A percentile compares a stretch with the other conserved stretches of the same genome.
These are phyloP conservation scores for Hydrophis major DNA, from an alignment of 2,797 vertebrate genomes.

Conservation along the genomic window DNA sequence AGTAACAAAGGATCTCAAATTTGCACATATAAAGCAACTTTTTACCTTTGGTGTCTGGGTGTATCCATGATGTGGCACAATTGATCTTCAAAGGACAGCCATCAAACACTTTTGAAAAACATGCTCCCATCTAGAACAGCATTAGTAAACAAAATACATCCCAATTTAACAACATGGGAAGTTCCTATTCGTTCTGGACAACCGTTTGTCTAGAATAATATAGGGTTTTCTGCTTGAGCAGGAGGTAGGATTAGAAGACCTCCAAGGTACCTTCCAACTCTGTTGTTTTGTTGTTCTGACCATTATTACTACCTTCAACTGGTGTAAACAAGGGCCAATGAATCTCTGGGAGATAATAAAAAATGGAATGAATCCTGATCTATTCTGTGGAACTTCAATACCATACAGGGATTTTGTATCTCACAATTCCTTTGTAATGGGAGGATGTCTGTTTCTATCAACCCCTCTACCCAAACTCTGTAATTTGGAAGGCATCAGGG, in stretches of 20 bases:
- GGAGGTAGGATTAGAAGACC: not conserved
- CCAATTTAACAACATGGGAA: not conserved
- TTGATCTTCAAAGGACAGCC: slow-evolving; percentile 98
- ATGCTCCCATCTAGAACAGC: slow-evolving; percentile 91
- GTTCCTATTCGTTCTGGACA: not conserved
- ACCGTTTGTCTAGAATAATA: not conserved
- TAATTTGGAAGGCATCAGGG: not conserved
- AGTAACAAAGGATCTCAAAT: not conserved
- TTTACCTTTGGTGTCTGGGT: slow-evolving; percentile 96
- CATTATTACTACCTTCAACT: too few relatives aligned
- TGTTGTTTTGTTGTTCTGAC: not conserved
- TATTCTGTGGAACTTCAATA: not conserved
- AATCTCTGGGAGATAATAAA: not conserved
- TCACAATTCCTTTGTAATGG: not conserved
- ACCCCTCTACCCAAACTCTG: not conserved
- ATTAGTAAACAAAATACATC: not conserved
- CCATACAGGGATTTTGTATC: not conserved
- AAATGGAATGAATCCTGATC: not conserved
- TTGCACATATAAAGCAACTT: not conserved
- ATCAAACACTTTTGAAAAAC: slow-evolving; percentile 99
- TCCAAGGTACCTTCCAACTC: not conserved
- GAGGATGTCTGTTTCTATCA: not conserved
- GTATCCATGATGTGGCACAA: slow-evolving; percentile 98
- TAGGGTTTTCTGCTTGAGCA: not conserved
- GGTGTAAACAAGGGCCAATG: not conserved